These are phyloP conservation scores for Sminthurides aquaticus DNA, from an alignment of 2,888 invertebrate species.

Conservation along the genomic window DNA sequence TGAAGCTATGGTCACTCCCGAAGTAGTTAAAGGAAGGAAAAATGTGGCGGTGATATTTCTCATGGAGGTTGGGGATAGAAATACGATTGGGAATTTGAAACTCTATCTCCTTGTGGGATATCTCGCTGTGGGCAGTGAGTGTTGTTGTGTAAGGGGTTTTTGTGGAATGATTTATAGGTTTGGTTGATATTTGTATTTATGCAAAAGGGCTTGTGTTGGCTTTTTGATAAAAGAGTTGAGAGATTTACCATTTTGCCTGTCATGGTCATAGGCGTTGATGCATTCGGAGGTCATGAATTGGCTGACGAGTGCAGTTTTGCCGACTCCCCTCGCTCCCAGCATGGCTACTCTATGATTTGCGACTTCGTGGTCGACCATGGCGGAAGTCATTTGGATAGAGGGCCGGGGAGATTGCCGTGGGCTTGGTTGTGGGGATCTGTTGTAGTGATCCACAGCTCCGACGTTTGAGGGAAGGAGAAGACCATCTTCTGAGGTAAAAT, in stretches of 20 bases:
- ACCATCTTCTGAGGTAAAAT: slow-evolving; percentile 42
- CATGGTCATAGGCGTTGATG: slow-evolving; percentile 87
- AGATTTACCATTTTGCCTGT: slow-evolving; percentile 66
- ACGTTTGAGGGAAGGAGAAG: slow-evolving; percentile 33
- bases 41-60: too few species aligned
- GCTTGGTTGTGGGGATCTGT: slow-evolving; percentile 49
- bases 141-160: too few species aligned
- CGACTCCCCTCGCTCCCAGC: slow-evolving; percentile 71
- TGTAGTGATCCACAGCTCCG: slow-evolving; percentile 10
- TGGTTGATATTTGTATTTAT: too few species aligned
- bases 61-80: too few species aligned
- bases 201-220: too few species aligned
- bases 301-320: slow-evolving; percentile 75
- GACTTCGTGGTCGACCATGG: slow-evolving; percentile 39
- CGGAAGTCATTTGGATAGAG: slow-evolving; percentile 21
- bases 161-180: too few species aligned
- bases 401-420: slow-evolving; percentile 43
- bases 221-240: background rate
- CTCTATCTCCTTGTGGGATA: too few species aligned
- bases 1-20: too few species aligned
- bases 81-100: too few species aligned
- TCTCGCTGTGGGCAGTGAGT: too few species aligned
- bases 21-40: too few species aligned
- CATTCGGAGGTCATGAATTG: slow-evolving; percentile 88
- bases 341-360: slow-evolving; percentile 62